Evolutionary conservation across 2,888 invertebrate species (phyloP), one percentile per base, ranked within the genome.

Genomic region (Ecdyonurus torrentis): DNA sequence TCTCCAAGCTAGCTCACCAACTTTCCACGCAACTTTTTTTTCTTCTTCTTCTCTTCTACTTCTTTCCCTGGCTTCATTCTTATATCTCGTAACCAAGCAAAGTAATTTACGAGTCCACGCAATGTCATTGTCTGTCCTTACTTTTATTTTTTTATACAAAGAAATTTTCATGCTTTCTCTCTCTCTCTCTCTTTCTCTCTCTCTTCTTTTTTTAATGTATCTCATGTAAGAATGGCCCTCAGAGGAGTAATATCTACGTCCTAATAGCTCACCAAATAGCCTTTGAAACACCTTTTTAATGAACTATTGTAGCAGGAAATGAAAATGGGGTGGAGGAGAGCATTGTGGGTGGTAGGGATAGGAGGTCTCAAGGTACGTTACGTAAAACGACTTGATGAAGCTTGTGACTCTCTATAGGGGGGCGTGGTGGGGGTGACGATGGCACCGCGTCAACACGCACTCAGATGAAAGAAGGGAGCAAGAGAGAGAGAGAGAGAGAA

Each of bases 221-320:
- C 62, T 62, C 62, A 50, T 25, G 58, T 50, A n/a, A 58, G 59
- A 69, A 79, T 75, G 75, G 75, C 75, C 73, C 78, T 77, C 78
- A 69, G 71, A 73, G 77, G 78, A 74, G 77, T 75, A 75, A 78
- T 78, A 76, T 75, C 74, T 72, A 73, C 78, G 79, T 78, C 79
- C 82, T 81, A 82, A 82, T 82, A 81, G 81, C 81, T 79, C 78
- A 78, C 80, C 79, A 81, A 83, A 83, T 82, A 81, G 83, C 81
- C 79, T 79, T 77, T 78, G 81, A 82, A 83, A 83, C 82, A 83
- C 83, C 82, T 83, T 82, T 83, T 83, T 83, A 83, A 83, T 83
- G 83, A 83, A 83, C 83, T 82, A 77, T 76, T 76, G 76, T 74
- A 73, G 71, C 74, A 72, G 74, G 74, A 77, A 37, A 37, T 37